Evolutionary conservation across 2,888 invertebrate genomes (phyloP).

Genomic region (Pteria penguin): DNA sequence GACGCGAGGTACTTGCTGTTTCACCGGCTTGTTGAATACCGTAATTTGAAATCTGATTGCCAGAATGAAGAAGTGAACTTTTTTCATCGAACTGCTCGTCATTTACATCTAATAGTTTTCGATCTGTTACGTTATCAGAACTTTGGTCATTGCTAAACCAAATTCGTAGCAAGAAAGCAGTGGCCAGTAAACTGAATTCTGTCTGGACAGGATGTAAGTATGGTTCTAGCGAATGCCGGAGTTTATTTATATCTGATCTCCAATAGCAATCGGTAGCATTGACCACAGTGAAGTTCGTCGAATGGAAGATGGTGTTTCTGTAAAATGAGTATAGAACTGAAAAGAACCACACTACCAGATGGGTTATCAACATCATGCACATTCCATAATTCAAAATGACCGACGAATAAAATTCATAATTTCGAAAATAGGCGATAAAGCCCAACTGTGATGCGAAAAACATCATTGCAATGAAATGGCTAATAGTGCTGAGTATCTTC

Average conservation of each 20-base stretch:
- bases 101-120: not conserved
- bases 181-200: constrained; percentile 18
- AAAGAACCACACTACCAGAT: constrained; percentile 10
- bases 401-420: not conserved
- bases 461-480: constrained; percentile 13
- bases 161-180: constrained; percentile 11
- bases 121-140: not conserved
- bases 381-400: constrained; percentile 17
- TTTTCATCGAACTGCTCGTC: not conserved
- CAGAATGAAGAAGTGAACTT: not conserved
- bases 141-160: not conserved
- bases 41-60: too few species aligned
- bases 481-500: not conserved
- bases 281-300: not conserved
- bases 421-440: constrained; percentile 7
- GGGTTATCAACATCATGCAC: not conserved
- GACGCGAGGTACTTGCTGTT: too few species aligned
- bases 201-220: constrained; percentile 4
- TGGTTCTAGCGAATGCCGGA: not conserved
- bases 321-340: constrained; percentile 1
- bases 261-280: constrained; percentile 2
- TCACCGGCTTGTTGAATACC: not conserved
- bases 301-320: not conserved
- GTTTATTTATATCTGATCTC: constrained; percentile 1
- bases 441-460: constrained; percentile 13